A percentile compares a stretch with the other conserved stretches of the same genome.
Evolutionary conservation across 2,797 vertebrate species (phyloP).

Genomic region (Lemur catta): DNA sequence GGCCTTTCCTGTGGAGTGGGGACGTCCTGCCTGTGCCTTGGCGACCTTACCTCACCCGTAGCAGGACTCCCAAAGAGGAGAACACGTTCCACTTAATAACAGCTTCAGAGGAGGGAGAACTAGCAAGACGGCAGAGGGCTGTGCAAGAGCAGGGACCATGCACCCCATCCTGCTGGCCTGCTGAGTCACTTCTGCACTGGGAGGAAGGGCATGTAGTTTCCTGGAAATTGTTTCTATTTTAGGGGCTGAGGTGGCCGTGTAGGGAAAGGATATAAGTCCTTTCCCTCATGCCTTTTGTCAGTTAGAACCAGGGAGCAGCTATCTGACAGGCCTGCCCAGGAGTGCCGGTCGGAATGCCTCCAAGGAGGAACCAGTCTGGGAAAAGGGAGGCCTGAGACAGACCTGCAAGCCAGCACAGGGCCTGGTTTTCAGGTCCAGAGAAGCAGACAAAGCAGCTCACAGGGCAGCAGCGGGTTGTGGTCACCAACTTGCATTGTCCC

Average conservation of each 20-base stretch:
- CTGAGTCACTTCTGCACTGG: not conserved
- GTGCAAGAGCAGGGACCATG: not conserved
- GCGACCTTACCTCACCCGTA: accelerated
- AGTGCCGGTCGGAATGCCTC: not conserved
- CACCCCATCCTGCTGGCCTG: not conserved
- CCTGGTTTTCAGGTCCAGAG: not conserved
- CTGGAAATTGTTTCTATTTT: not conserved
- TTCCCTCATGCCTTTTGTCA: not conserved
- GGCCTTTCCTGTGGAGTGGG: not conserved
- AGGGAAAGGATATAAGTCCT: not conserved
- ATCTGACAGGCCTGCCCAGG: not conserved
- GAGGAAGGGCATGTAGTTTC: not conserved
- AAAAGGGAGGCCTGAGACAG: not conserved
- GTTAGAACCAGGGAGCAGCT: not conserved
- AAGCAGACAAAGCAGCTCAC: not conserved
- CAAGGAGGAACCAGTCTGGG: not conserved
- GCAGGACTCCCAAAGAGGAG: not conserved
- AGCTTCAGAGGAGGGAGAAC: not conserved
- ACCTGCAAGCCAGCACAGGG: not conserved
- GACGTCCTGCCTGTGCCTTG: not conserved
- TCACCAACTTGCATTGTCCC: not conserved
- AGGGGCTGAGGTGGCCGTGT: not conserved
- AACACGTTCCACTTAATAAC: not conserved
- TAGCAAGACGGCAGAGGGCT: not conserved
- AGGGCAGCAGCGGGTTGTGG: not conserved